A percentile compares a stretch with the other conserved stretches of the same genome.
These are phyloP conservation scores for Arothron firmamentum DNA, from an alignment of 2,113 vertebrate species.

Conservation along the genomic window DNA sequence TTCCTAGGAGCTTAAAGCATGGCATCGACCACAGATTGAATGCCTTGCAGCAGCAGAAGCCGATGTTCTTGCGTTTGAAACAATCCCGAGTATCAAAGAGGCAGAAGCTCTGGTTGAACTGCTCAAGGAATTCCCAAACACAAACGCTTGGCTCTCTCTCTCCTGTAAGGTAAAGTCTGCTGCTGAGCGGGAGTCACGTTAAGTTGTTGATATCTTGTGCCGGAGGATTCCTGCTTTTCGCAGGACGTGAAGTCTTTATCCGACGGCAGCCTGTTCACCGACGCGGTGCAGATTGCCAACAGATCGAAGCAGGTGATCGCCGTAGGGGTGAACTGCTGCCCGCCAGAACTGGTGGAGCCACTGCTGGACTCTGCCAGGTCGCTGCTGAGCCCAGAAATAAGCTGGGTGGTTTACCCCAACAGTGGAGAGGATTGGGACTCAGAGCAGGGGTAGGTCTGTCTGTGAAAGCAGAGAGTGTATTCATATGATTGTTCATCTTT, in stretches of 20 bases:
- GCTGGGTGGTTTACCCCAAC: slow-evolving; percentile 81
- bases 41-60: slow-evolving; percentile 71
- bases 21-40: slow-evolving; percentile 74
- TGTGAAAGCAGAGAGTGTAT: neutral
- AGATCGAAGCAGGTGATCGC: slow-evolving; percentile 72
- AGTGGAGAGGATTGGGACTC: slow-evolving; percentile 75
- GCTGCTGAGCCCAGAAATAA: slow-evolving; percentile 41
- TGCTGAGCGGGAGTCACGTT: neutral
- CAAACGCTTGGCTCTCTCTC: slow-evolving; percentile 78
- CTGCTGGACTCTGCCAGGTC: slow-evolving; percentile 66
- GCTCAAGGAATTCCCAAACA: slow-evolving; percentile 74
- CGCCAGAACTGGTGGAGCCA: slow-evolving; percentile 66
- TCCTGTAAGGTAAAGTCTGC: slow-evolving; percentile 74
- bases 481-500: neutral
- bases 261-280: slow-evolving; percentile 69
- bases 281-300: slow-evolving; percentile 60
- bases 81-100: slow-evolving; percentile 79
- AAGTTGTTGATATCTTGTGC: neutral
- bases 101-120: slow-evolving; percentile 73
- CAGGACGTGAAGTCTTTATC: slow-evolving; percentile 70
- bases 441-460: slow-evolving; percentile 60
- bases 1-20: slow-evolving; percentile 76
- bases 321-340: slow-evolving; percentile 79
- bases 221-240: neutral
- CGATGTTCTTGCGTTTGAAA: slow-evolving; percentile 80